phyloP scores from a whole-genome alignment of 1,140 invertebrate species.

The Halesus radiatus region DNA sequence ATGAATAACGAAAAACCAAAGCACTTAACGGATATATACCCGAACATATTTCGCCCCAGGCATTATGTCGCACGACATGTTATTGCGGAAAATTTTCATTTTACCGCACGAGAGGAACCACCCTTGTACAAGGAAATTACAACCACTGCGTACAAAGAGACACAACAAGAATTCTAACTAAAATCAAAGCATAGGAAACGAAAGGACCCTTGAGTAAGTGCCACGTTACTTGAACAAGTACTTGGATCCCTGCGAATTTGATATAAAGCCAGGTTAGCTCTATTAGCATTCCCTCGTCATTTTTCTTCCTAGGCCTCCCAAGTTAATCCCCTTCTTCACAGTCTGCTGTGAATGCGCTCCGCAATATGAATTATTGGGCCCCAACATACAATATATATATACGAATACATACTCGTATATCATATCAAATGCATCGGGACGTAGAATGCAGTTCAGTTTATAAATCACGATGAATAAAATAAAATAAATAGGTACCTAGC shows the following conservation, averaged over 20 bases:
- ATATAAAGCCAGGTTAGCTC: slow-evolving; percentile 7
- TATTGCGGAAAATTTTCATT: slow-evolving; percentile 36
- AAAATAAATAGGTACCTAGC: too few species aligned
- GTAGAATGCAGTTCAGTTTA: too few species aligned
- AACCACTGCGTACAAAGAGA: too few species aligned
- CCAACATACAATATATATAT: background rate
- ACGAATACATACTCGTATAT: too few species aligned
- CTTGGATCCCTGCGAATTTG: background rate
- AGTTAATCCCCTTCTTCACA: slow-evolving; percentile 19
- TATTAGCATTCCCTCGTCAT: slow-evolving; percentile 45
- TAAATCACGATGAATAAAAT: too few species aligned
- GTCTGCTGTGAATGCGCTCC: slow-evolving; percentile 7
- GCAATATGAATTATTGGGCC: slow-evolving; percentile 19
- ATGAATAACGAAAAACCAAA: slow-evolving; percentile 10
- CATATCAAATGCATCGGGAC: too few species aligned
- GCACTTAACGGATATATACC: slow-evolving; percentile 11
- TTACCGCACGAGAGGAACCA: background rate
- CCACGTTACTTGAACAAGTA: background rate
- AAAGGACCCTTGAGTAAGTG: background rate
- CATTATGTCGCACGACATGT: slow-evolving; percentile 33
- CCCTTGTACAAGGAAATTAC: background rate
- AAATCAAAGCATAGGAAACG: background rate
- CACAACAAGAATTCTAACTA: background rate
- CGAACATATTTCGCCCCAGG: slow-evolving; percentile 24
- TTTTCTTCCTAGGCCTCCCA: slow-evolving; percentile 24